These are phyloP conservation scores for Buphagus erythrorhynchus DNA, from an alignment of 2,797 vertebrate genomes.

Conservation along the genomic window DNA sequence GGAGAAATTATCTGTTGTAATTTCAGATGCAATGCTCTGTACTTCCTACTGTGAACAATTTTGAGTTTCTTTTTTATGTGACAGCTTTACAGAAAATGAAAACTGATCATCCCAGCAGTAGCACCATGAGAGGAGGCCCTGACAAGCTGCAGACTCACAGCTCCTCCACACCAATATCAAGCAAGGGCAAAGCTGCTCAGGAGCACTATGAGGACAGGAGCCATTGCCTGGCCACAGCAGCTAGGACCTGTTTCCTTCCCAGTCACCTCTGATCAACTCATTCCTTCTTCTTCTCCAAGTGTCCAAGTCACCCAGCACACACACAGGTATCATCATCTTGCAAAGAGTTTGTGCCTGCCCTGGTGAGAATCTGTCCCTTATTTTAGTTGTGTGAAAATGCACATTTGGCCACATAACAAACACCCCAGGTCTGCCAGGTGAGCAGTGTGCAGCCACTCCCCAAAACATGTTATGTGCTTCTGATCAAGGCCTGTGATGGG, in stretches of 20 bases:
- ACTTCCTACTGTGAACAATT: neutral
- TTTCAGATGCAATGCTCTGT: neutral
- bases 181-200: neutral
- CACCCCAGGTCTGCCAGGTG: accelerated
- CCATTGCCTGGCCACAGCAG: neutral
- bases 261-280: neutral
- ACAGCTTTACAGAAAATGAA: neutral
- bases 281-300: neutral
- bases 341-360: neutral
- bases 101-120: neutral
- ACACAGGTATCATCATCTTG: accelerated
- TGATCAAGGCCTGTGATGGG: neutral
- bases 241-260: neutral
- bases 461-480: neutral
- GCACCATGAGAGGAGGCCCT: neutral
- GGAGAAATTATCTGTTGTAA: neutral
- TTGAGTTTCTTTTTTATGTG: neutral
- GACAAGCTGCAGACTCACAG: neutral
- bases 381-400: neutral
- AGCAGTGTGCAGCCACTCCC: neutral
- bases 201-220: neutral
- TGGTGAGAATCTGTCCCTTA: neutral
- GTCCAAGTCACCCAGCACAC: neutral
- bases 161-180: neutral
- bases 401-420: neutral